Evolutionary conservation across 1,140 invertebrate genomes (phyloP), one percentile per base, ranked within the genome.

Genomic region (Drosophila azteca): DNA sequence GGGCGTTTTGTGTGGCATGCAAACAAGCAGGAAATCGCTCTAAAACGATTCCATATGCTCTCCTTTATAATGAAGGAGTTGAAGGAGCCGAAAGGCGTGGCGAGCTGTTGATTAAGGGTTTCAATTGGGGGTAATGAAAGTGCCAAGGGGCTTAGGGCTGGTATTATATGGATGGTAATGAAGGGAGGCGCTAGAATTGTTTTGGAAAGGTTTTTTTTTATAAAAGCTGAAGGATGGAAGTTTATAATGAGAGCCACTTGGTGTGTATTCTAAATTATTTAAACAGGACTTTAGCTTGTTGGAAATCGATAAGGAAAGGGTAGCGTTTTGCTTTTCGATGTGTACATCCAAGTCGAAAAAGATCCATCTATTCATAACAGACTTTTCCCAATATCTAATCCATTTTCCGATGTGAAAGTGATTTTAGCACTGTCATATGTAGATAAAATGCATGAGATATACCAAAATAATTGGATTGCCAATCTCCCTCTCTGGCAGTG

Each of bases 1-100:
- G 60, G 80, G 80, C 76, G 80, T 84, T 52, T 52, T 58, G 26
- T 31, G 26, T 59, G 39, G 43, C 55, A 71, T 60, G 53, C 66
- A 71, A 72, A 72, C 49, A 71, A 62, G 66, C 24, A 49, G 22
- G 4, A 49, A 58, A 46, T 46, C 17, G 15, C 26, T 46, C 31
- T 58, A 24, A 8, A 11, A 8, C 17, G 11, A 5, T 13, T 39
- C 35, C 35, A 13, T 39, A 39, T 39, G 31, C 8, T 35, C 3
- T 5, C 35, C 35, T 39, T 39, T 13, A 39, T 39, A 39, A 39
- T 39, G 35, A 39, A 5, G 11, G 35, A 39, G 35, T 13, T 13
- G 11, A 24, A 0, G 7, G n/a, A 31, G 0, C 5, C 0, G 11
- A 24, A 9, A 39, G 20, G 63, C 13, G 44, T 26, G 17, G 8